Evolutionary conservation across 2,888 invertebrate species (phyloP).

Genomic region (Psylliodes chrysocephalus): DNA sequence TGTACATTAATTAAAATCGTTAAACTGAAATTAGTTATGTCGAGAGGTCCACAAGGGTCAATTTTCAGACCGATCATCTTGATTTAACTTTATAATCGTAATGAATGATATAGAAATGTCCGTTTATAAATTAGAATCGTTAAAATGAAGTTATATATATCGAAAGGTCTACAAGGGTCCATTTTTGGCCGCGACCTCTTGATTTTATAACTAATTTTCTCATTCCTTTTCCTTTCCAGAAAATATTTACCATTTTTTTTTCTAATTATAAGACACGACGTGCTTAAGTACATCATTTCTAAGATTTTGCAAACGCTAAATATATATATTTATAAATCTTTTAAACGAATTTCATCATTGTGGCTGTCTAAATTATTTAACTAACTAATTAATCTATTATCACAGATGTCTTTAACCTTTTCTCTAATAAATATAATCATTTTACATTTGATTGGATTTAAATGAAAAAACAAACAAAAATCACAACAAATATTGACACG

Average conservation of each 20-base stretch:
- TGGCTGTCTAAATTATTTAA: constrained; percentile 14
- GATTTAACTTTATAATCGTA: too few species aligned
- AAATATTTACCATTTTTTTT: background rate
- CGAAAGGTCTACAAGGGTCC: too few species aligned
- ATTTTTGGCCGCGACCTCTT: too few species aligned
- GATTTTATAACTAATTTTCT: too few species aligned
- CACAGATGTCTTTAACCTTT: constrained; percentile 16
- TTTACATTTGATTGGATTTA: background rate
- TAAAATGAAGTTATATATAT: too few species aligned
- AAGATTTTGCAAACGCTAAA: background rate
- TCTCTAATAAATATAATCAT: background rate
- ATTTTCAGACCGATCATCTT: too few species aligned
- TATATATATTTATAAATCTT: constrained; percentile 3
- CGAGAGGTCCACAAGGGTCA: too few species aligned
- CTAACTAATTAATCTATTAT: constrained; percentile 24
- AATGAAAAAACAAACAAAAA: background rate
- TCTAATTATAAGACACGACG: background rate
- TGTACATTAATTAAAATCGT: too few species aligned
- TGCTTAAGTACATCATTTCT: constrained; percentile 16
- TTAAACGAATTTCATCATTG: background rate
- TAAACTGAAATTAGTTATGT: too few species aligned
- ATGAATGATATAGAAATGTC: too few species aligned
- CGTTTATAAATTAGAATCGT: too few species aligned
- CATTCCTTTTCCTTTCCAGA: too few species aligned
- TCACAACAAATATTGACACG: background rate